Evolutionary conservation across 2,888 invertebrate genomes (phyloP), one percentile per base, ranked within the genome.

Genomic region (Polyommatus icarus): DNA sequence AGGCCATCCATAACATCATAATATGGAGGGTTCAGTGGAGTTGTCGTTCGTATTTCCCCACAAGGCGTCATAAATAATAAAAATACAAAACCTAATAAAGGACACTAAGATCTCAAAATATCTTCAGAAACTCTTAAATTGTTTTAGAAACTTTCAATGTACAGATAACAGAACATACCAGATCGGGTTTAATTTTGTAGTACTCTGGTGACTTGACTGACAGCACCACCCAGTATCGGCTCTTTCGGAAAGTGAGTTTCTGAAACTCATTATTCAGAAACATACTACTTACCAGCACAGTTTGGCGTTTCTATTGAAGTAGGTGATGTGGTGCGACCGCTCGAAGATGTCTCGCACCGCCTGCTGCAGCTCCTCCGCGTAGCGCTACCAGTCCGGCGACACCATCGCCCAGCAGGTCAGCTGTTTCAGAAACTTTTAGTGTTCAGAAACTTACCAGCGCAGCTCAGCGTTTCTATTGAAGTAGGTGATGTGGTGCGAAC

Each of bases 241-340:
- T 29, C 77, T 32, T 71, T 32, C 3, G 5, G 32, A 71, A 71
- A 50, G n/a, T n/a, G n/a, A n/a, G 50, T 50, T 50, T 50, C 50
- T 15, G 50, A 15, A 50, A 50, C 15, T 32, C 6, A n/a, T n/a
- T 3, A 20, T 46, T 72, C 12, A 46, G 12, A 12, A 20, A 20
- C 46, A 20, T 40, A 93, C n/a, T n/a, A n/a, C n/a, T n/a, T n/a
- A n/a, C 92, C 93, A 93, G 87, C 93, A 93, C 50, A 92, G 80
- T 80, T 94, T 91, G 0, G 87, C 85, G 79, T 91, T 91, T 80
- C 87, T 88, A 78, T 91, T 91, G 85, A 91, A 89, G 83, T 91
- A 92, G 1, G 88, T 87, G 46, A 91, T 87, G 59, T 89, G 90
- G 75, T 91, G 90, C 1, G 90, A 87, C 3, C 89, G 88, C 46